Percentiles rank a stretch among this genome's conserved stretches.
phyloP scores from a whole-genome alignment of 2,113 vertebrate species.

The Pluvialis apricaria region DNA sequence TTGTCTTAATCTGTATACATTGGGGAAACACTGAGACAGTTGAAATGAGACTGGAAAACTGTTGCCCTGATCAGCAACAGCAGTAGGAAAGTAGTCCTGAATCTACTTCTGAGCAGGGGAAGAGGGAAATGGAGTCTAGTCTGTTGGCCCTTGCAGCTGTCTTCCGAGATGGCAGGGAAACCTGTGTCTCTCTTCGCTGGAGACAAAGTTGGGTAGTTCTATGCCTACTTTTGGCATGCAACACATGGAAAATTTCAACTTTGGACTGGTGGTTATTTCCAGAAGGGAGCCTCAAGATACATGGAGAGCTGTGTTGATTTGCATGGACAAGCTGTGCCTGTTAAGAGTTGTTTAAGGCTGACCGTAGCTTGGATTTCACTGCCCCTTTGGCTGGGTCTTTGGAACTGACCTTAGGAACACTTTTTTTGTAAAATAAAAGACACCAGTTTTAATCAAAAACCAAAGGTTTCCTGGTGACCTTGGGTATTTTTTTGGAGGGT shows the following conservation, averaged over 20 bases:
- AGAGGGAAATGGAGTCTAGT: background rate
- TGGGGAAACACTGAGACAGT: background rate
- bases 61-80: background rate
- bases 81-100: background rate
- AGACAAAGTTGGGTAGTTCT: background rate
- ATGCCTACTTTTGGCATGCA: background rate
- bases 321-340: background rate
- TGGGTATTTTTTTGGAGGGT: rapidly evolving
- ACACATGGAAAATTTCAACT: background rate
- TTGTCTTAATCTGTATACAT: background rate
- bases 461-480: background rate
- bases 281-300: background rate
- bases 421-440: background rate
- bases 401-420: background rate
- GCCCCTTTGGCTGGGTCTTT: background rate
- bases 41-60: background rate
- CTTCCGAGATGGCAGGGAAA: background rate
- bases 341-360: background rate
- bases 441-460: background rate
- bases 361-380: background rate
- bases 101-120: background rate
- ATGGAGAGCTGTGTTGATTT: background rate
- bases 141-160: background rate
- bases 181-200: background rate
- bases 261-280: background rate